These are phyloP conservation scores for Hylyphantes graminicola DNA, from an alignment of 1,140 invertebrate species.

Conservation along the genomic window DNA sequence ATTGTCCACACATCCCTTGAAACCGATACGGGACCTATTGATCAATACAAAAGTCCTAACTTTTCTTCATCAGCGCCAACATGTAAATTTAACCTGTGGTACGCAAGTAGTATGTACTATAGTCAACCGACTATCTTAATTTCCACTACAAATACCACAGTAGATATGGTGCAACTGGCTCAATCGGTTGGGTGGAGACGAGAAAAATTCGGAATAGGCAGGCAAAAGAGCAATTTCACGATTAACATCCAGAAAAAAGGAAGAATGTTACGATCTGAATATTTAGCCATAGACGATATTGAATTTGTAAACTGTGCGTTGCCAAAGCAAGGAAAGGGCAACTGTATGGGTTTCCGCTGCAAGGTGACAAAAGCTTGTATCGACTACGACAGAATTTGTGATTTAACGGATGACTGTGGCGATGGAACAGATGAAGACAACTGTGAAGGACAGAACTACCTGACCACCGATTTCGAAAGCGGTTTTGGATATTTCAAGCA, in stretches of 20 bases:
- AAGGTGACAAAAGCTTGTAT: slow-evolving; percentile 51
- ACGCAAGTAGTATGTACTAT: neutral
- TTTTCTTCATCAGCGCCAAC: slow-evolving; percentile 26
- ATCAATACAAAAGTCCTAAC: slow-evolving; percentile 27
- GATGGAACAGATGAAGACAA: slow-evolving; percentile 67
- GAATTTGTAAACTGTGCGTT: slow-evolving; percentile 67
- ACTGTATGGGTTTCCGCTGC: slow-evolving; percentile 65
- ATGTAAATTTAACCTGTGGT: slow-evolving; percentile 54
- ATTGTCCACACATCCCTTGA: slow-evolving; percentile 27
- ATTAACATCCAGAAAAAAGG: slow-evolving; percentile 29
- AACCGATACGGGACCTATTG: slow-evolving; percentile 13
- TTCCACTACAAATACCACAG: neutral
- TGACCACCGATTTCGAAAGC: slow-evolving; percentile 49
- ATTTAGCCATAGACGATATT: slow-evolving; percentile 68
- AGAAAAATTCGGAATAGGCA: slow-evolving; percentile 54
- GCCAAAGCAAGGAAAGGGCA: slow-evolving; percentile 63
- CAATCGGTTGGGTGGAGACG: slow-evolving; percentile 37
- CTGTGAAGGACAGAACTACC: slow-evolving; percentile 39
- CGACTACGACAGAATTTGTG: slow-evolving; percentile 63
- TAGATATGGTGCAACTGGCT: slow-evolving; percentile 23
- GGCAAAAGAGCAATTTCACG: slow-evolving; percentile 35
- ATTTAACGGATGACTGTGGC: slow-evolving; percentile 68
- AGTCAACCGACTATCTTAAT: neutral
- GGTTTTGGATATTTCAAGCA: slow-evolving; percentile 21
- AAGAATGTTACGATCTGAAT: neutral